phyloP scores from a whole-genome alignment of 2,797 vertebrate genomes.

The Coccyzus lansbergi region DNA sequence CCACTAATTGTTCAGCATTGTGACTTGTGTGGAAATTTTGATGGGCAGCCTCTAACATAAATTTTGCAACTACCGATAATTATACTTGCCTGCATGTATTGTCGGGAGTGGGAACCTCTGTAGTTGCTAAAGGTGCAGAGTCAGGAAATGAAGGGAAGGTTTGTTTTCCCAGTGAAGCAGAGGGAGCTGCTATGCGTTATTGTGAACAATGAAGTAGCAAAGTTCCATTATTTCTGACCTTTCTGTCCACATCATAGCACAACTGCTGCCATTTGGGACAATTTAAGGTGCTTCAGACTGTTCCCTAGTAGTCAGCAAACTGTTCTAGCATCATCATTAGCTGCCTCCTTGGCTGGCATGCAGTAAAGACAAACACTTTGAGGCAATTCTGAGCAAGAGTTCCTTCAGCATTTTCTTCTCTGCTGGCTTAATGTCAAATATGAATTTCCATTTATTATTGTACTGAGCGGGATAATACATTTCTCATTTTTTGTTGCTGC shows the following conservation, averaged over 20 bases:
- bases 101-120: background rate
- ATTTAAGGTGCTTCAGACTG: background rate
- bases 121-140: background rate
- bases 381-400: background rate
- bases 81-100: background rate
- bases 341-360: background rate
- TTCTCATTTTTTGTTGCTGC: constrained; percentile 29
- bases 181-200: background rate
- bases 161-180: background rate
- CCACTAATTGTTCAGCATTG: background rate
- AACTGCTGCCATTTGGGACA: background rate
- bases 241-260: background rate
- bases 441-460: background rate
- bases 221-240: constrained; percentile 13
- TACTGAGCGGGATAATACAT: background rate
- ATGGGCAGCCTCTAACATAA: background rate
- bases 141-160: background rate
- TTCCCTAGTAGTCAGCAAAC: background rate
- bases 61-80: background rate
- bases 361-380: background rate
- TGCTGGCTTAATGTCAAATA: background rate
- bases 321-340: background rate
- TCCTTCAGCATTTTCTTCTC: background rate
- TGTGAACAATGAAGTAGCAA: background rate
- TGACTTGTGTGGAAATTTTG: background rate